Base-by-base conservation (phyloP, 2,113 vertebrate genomes). In the Amphilophus citrinellus region DNA sequence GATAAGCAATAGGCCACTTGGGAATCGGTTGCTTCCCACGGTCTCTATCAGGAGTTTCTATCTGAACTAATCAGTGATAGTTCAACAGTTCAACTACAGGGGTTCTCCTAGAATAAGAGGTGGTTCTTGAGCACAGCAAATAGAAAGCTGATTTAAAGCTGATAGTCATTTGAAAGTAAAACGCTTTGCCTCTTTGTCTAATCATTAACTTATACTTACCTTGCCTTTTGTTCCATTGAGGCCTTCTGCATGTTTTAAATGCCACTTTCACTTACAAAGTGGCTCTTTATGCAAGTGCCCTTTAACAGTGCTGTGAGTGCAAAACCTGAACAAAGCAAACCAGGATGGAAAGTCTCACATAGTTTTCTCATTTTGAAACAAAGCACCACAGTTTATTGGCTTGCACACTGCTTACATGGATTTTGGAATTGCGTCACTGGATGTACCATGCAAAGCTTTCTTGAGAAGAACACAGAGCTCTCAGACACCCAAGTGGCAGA, bases 11-110 rank as follows among this genome's bases (percentile, higher is more conserved):
- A 83, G 80, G 87, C 88, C 87, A 76, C 89, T 75, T 86, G 88
- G 92, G 89, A 94, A 88, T 87, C 85, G 20, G 22, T 50, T 59
- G 75, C 75, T 95, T 96, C 92, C 93, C 94, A 94, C 91, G 86
- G 84, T 77, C 87, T 68, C 44, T 85, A 88, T 93, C 93, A 63
- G 73, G 80, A 77, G 22, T 80, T 85, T 71, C 78, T 65, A 91
- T 91, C 89, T 82, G 68, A 68, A 42, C 83, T 82, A 80, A 81
- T 79, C 73, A 87, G 59, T 50, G 61, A 42, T 15, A 82, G 62
- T 73, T 73, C 44, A 73, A 73, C 44, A 11, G 77, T 35, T 53
- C 30, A 9, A 63, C 47, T 10, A 47, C 39, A 56, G 44, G 13
- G 61, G 58, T 32, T 89, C 62, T 47, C 30, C 82, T 44, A 62